These are phyloP conservation scores for Pollenia griseotomentosa DNA, from an alignment of 2,888 invertebrate genomes.

Conservation along the genomic window DNA sequence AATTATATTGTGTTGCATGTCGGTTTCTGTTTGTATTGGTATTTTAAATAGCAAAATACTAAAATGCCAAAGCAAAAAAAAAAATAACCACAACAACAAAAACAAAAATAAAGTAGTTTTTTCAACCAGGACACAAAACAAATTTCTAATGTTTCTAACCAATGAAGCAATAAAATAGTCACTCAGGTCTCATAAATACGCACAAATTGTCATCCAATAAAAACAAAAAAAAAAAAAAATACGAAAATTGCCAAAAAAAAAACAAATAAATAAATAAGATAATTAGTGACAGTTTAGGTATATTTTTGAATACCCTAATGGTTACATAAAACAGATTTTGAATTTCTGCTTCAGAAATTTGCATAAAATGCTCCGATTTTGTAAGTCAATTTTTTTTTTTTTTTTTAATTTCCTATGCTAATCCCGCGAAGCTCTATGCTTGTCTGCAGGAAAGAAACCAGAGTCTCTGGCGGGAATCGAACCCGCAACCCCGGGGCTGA, in stretches of 20 bases:
- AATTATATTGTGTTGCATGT: constrained; percentile 43
- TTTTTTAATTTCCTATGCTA: no score
- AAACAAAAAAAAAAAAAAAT: constrained; percentile 15
- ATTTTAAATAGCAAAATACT: constrained; percentile 23
- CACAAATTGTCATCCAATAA: constrained; percentile 67
- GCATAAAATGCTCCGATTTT: no score
- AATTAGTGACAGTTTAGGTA: neutral
- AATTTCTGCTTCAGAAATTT: no score
- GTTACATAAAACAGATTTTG: neutral
- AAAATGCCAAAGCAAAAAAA: constrained; percentile 15
- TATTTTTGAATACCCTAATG: constrained; percentile 18
- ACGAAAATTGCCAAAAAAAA: neutral
- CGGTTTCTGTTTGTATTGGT: neutral
- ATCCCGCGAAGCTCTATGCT: no score
- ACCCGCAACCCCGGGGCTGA: no score
- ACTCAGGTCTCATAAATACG: constrained; percentile 73
- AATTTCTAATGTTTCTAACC: constrained; percentile 70
- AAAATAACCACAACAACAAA: neutral
- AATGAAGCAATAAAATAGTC: constrained; percentile 73
- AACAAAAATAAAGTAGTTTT: neutral
- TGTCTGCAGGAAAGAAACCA: no score
- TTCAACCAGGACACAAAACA: constrained; percentile 48
- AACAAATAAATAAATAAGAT: neutral
- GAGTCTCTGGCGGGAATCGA: no score
- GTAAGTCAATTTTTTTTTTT: no score